Evolutionary conservation across 64 coral and sea anemone species (phyloP), one percentile per base, ranked within the genome.

Genomic region (Dendronephthya gigantea): DNA sequence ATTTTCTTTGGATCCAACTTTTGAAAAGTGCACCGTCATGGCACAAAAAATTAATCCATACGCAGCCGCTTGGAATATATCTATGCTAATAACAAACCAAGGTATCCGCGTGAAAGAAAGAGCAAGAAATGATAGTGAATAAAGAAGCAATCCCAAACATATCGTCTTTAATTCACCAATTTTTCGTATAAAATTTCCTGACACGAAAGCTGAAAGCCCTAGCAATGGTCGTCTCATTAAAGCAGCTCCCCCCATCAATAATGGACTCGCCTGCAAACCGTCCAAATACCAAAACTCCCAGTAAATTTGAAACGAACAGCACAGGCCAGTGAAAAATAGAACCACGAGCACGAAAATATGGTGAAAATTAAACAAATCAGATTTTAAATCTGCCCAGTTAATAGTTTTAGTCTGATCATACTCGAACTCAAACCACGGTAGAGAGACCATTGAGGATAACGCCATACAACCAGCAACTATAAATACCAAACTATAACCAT

Each of bases 341-440:
- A 85, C 23, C 23, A 85, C 32, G 12, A 85, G 45, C 45, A 85
- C 35, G 23, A 85, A 50, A 29, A 85, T 31, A 51, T 85, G 56
- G 49, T 55, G 83, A 35, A 25, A 35, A 59, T 85, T 59, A 34
- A 85, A 85, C 48, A 85, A 55, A 25, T 29, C 25, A 59, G 34
- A 51, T 85, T 48, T 85, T 48, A 85, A n/a, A 35, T 85, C 52
- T 7, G 47, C 83, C 83, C 83, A 85, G 83, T 85, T 48, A 59
- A 85, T 36, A 35, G 50, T 59, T 33, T 59, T 85, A 59, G 56
- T 41, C 36, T 85, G 49, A 33, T 55, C 23, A 36, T 85, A 85
- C 36, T 85, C 83, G 36, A 85, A 85, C 25, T 85, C 1, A 30
- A 85, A 36, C 25, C 36, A 85, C 49, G 83, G 47, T 36, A 85